phyloP scores from a whole-genome alignment of 2,888 invertebrate species.

The Philereme transversata region DNA sequence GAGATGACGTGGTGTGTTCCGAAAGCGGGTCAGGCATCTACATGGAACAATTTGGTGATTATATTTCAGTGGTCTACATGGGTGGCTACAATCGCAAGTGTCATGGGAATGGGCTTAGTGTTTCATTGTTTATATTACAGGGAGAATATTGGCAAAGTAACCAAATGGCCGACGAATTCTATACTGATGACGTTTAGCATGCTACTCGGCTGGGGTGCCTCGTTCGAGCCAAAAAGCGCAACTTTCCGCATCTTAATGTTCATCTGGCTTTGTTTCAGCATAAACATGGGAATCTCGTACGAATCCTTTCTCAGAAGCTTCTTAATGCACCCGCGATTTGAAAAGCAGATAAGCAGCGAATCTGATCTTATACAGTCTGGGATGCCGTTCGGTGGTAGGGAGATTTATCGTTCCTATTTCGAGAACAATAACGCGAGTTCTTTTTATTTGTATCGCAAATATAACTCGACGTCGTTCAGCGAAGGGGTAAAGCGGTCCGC shows the following conservation, averaged over 20 bases:
- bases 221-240: constrained; percentile 66
- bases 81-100: constrained; percentile 65
- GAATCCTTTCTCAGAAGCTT: constrained; percentile 80
- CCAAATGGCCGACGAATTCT: constrained; percentile 77
- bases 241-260: constrained; percentile 75
- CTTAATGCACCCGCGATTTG: constrained; percentile 79
- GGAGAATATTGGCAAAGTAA: constrained; percentile 58
- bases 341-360: constrained; percentile 77
- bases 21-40: constrained; percentile 67
- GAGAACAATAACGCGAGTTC: constrained; percentile 75
- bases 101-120: constrained; percentile 64
- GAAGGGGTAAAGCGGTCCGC: constrained; percentile 71
- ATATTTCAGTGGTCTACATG: constrained; percentile 79
- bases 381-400: constrained; percentile 75
- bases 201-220: constrained; percentile 75
- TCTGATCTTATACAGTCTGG: constrained; percentile 71
- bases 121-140: constrained; percentile 70
- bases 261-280: constrained; percentile 75
- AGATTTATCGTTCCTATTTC: constrained; percentile 79
- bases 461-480: constrained; percentile 69
- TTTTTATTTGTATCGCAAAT: constrained; percentile 79
- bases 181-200: constrained; percentile 75
- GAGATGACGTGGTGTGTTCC: constrained; percentile 80
- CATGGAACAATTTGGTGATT: constrained; percentile 76
- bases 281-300: constrained; percentile 79